Evolutionary conservation across 2,797 vertebrate genomes (phyloP).

Genomic region (Anolis apletophallus): DNA sequence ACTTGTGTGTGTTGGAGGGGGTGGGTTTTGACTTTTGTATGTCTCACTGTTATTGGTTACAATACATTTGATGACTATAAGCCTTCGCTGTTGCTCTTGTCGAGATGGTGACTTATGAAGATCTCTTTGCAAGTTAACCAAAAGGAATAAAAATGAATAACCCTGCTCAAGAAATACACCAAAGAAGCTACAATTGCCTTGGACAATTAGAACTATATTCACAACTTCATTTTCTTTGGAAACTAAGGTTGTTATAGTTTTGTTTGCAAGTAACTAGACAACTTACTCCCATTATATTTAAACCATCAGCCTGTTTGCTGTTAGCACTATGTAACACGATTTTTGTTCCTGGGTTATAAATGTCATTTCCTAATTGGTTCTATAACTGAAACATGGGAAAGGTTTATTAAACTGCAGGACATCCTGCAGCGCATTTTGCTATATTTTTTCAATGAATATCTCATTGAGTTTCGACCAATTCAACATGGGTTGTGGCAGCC

Average conservation of each 20-base stretch:
- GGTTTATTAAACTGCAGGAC: too few relatives aligned
- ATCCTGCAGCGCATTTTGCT: too few relatives aligned
- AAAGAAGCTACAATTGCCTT: not conserved
- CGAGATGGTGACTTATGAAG: not conserved
- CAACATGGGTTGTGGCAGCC: too few relatives aligned
- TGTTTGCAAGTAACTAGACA: not conserved
- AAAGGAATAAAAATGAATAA: not conserved
- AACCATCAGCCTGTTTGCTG: not conserved
- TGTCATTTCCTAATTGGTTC: too few relatives aligned
- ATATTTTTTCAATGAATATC: too few relatives aligned
- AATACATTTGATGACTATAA: slow-evolving; percentile 24
- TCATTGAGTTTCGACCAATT: too few relatives aligned
- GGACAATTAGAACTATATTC: not conserved
- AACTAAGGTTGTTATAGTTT: not conserved
- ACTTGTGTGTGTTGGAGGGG: not conserved
- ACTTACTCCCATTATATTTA: not conserved
- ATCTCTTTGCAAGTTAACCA: not conserved
- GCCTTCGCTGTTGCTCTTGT: not conserved
- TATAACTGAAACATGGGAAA: too few relatives aligned
- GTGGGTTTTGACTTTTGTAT: not conserved
- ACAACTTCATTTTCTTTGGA: not conserved
- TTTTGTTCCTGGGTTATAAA: too few relatives aligned
- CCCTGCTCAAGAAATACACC: not conserved
- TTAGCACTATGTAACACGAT: not conserved
- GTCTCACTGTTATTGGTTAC: slow-evolving; percentile 7